Conservation (phyloP, 1,140 invertebrate species). For the Drosophila persimilis region DNA sequence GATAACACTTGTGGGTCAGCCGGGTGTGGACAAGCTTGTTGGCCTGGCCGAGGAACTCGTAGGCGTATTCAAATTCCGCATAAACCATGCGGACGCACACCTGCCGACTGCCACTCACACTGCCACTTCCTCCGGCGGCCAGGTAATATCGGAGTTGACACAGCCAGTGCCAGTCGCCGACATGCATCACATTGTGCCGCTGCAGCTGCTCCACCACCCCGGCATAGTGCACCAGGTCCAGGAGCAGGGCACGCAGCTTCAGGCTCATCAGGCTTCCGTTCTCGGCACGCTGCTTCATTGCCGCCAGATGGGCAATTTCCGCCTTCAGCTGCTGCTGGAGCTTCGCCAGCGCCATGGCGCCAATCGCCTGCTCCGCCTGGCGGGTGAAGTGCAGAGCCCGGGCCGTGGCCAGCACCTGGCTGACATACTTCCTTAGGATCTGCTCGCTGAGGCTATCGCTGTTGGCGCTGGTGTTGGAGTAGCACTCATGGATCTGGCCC, state of each 20-base stretch:
- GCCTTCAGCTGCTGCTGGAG: slow-evolving; percentile 80
- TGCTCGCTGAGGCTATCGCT: slow-evolving; percentile 84
- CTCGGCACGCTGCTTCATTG: slow-evolving; percentile 57
- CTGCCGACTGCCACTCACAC: slow-evolving; percentile 69
- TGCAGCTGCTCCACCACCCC: slow-evolving; percentile 92
- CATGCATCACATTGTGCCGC: slow-evolving; percentile 86
- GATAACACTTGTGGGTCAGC: slow-evolving; percentile 97
- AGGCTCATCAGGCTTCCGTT: slow-evolving; percentile 68
- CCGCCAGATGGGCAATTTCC: slow-evolving; percentile 74
- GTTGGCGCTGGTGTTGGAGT: slow-evolving; percentile 80
- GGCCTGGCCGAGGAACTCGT: slow-evolving; percentile 98
- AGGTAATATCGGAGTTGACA: slow-evolving; percentile 93
- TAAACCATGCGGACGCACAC: slow-evolving; percentile 91
- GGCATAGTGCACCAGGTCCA: slow-evolving; percentile 97
- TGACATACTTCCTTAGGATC: slow-evolving; percentile 91
- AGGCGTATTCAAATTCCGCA: slow-evolving; percentile 97
- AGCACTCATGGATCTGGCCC: slow-evolving; percentile 87
- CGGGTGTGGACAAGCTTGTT: slow-evolving; percentile 96
- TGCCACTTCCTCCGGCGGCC: slow-evolving; percentile 82
- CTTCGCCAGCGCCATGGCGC: slow-evolving; percentile 85
- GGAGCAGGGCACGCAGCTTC: slow-evolving; percentile 90
- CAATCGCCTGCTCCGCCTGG: slow-evolving; percentile 91
- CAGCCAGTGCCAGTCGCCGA: slow-evolving; percentile 95
- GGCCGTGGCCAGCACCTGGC: slow-evolving; percentile 91
- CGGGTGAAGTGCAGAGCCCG: slow-evolving; percentile 91